A percentile compares a stretch with the other conserved stretches of the same genome.
These are phyloP conservation scores for Notiomystis cincta DNA, from an alignment of 2,113 vertebrate species.

Conservation along the genomic window DNA sequence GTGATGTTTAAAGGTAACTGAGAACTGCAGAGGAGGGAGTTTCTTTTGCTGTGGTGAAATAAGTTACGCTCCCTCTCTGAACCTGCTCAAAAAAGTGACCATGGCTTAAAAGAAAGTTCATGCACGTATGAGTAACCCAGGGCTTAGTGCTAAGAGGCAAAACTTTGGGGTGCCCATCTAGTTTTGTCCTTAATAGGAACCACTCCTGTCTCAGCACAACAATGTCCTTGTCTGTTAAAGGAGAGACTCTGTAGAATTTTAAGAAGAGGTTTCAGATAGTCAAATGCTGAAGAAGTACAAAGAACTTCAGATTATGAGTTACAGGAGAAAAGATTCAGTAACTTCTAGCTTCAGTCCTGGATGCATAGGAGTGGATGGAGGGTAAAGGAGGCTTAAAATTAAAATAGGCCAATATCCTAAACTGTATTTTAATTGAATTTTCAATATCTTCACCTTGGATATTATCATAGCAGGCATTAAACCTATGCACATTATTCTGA, in stretches of 20 bases:
- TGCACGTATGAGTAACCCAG: background rate
- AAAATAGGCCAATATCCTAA: constrained; percentile 48
- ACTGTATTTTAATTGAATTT: constrained; percentile 63
- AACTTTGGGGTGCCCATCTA: background rate
- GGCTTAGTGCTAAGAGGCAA: background rate
- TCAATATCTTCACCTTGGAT: constrained; percentile 55
- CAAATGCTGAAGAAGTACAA: background rate
- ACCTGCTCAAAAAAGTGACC: background rate
- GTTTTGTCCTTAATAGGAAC: background rate
- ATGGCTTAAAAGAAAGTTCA: background rate
- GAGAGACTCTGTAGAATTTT: background rate
- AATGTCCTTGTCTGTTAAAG: background rate
- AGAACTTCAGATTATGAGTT: background rate
- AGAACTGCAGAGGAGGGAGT: background rate
- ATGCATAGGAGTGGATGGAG: background rate
- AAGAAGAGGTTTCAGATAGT: background rate
- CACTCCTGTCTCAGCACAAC: background rate
- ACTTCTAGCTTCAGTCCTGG: background rate
- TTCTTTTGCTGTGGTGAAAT: background rate
- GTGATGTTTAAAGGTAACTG: background rate
- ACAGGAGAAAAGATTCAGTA: background rate
- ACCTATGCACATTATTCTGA: constrained; percentile 44
- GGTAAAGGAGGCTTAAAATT: constrained; percentile 8
- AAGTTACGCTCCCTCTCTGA: background rate
- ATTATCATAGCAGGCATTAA: constrained; percentile 57